A percentile compares a stretch with the other conserved stretches of the same genome.
Evolutionary conservation across 2,888 invertebrate genomes (phyloP).

Genomic region (Thera obeliscata): DNA sequence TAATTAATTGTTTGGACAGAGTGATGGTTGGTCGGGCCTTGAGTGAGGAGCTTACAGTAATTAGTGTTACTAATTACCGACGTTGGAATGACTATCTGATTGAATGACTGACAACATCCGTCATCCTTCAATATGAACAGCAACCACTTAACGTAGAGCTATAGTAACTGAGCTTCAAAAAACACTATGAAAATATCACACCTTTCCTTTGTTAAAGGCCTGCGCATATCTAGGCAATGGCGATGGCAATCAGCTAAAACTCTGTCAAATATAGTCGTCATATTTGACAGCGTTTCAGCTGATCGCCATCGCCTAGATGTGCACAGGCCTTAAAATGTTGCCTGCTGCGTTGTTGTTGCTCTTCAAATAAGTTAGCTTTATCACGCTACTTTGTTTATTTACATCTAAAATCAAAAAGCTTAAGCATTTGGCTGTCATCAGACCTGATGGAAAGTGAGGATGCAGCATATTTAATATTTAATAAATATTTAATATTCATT

Average conservation of each 20-base stretch:
- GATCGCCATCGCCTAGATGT: too few species aligned
- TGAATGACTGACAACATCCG: slow-evolving; percentile 39
- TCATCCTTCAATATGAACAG: slow-evolving; percentile 37
- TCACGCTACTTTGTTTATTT: background rate
- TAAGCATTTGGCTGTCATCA: background rate
- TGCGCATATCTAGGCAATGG: too few species aligned
- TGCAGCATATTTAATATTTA: too few species aligned
- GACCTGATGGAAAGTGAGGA: background rate
- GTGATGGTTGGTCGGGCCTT: slow-evolving; percentile 24
- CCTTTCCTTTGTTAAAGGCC: too few species aligned
- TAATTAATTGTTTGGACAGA: slow-evolving; percentile 42
- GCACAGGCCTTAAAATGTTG: too few species aligned
- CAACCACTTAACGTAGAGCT: background rate
- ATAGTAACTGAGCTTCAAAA: background rate
- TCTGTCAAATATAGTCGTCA: too few species aligned
- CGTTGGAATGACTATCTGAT: slow-evolving; percentile 36
- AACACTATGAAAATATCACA: background rate
- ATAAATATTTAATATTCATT: slow-evolving; percentile 26
- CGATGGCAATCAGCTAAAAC: too few species aligned
- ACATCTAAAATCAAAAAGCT: background rate
- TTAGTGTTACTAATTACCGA: slow-evolving; percentile 43
- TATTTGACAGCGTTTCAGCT: too few species aligned
- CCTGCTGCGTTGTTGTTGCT: background rate
- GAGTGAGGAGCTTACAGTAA: slow-evolving; percentile 32
- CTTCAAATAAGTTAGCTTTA: background rate